Percentiles rank a stretch among this genome's conserved stretches.
These are phyloP conservation scores for Scaptomyza parva DNA, from an alignment of 2,888 invertebrate genomes.

Conservation along the genomic window DNA sequence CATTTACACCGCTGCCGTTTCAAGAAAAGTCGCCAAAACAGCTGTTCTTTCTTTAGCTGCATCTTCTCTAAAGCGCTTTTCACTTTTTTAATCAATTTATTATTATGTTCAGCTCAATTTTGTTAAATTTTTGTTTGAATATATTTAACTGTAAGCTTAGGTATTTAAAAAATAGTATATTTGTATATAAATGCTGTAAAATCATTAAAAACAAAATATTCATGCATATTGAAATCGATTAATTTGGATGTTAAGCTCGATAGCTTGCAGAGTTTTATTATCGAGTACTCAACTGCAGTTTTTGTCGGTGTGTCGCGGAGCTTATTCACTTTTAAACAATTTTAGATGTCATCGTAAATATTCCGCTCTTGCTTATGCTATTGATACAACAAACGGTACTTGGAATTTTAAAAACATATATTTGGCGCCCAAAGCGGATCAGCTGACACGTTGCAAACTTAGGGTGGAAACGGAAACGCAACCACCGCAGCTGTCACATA, in stretches of 20 bases:
- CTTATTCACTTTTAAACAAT: too few relatives aligned
- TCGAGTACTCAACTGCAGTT: constrained; percentile 5
- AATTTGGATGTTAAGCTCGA: constrained; percentile 1
- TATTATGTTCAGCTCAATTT: background rate
- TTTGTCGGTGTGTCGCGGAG: too few relatives aligned
- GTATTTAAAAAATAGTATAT: background rate
- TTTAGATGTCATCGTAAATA: too few relatives aligned
- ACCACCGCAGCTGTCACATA: background rate
- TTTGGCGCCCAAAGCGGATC: constrained; percentile 10
- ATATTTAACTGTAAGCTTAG: background rate
- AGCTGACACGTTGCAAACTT: constrained; percentile 30
- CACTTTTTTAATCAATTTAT: background rate
- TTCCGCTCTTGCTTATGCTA: background rate
- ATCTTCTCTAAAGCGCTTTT: background rate
- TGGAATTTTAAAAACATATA: background rate
- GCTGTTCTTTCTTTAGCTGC: constrained; percentile 4
- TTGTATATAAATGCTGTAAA: background rate
- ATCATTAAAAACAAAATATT: background rate
- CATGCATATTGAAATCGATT: background rate
- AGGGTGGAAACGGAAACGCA: constrained; percentile 39
- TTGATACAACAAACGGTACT: background rate
- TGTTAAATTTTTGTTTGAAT: background rate
- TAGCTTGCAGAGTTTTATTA: background rate
- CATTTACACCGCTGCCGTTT: background rate
- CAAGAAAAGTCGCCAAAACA: background rate